These are phyloP conservation scores for Ceyx melanurus DNA, from an alignment of 2,113 vertebrate genomes.

Conservation along the genomic window DNA sequence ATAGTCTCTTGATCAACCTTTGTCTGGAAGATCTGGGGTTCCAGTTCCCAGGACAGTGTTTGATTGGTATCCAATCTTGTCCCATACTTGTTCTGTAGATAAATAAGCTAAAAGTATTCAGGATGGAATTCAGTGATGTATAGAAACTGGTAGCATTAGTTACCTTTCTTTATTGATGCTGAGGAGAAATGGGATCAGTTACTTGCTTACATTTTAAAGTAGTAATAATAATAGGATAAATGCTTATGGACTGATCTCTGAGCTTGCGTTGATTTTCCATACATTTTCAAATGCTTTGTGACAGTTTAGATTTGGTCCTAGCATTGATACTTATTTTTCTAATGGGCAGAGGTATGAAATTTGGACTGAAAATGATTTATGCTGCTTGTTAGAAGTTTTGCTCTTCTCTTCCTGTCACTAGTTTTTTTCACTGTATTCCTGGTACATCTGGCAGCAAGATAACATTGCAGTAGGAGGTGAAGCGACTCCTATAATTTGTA, in stretches of 20 bases:
- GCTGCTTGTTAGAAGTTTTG: neutral
- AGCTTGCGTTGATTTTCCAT: neutral
- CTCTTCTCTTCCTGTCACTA: neutral
- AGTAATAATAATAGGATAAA: neutral
- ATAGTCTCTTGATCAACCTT: neutral
- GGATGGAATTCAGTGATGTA: neutral
- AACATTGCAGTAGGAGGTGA: constrained; percentile 1
- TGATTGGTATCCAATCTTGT: neutral
- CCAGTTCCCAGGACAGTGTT: neutral
- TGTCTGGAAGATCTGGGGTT: neutral
- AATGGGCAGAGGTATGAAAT: neutral
- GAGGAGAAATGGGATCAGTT: neutral
- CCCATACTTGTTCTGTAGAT: neutral
- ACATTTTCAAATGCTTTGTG: neutral
- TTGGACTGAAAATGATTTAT: neutral
- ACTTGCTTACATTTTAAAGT: neutral
- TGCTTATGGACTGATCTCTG: neutral
- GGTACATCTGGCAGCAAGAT: neutral
- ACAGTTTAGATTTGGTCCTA: neutral
- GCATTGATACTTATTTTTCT: neutral
- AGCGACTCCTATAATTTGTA: constrained; percentile 46
- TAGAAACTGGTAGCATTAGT: neutral
- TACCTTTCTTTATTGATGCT: neutral
- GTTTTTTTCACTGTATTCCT: neutral
- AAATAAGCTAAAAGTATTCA: neutral